Evolutionary conservation across 2,113 vertebrate species (phyloP), one percentile per base, ranked within the genome.

Genomic region (Tychaedon coryphoeus): DNA sequence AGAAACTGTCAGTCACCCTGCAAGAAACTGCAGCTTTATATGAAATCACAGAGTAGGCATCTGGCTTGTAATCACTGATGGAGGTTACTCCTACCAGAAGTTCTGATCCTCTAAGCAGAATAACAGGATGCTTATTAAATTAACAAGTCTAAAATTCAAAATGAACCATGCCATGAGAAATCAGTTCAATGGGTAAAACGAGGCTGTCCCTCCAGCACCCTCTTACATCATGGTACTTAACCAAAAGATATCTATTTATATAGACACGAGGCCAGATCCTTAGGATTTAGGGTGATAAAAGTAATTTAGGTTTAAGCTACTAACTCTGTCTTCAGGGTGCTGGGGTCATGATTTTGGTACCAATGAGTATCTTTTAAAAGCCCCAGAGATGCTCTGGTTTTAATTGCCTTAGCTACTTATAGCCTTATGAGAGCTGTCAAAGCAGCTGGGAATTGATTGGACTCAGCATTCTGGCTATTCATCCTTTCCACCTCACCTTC

Each of bases 401-500:
- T 88, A 95, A 90, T 90, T 90, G 85, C 64, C 74, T 88, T 92
- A 92, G 85, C 81, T 95, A 90, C 93, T 92, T 92, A 83, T 1
- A 88, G 93, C 51, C 78, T 76, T 85, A 69, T 45, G 75, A 85
- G 81, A 91, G 67, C 87, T 95, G 67, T 61, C 81, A 73, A 50
- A 94, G 91, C 74, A 88, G 85, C 74, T 93, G 78, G 81, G 89
- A 72, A 90, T 82, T 76, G 78, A 66, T 4, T 58, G 34, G 85
- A 79, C 51, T 94, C 67, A 86, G 88, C 71, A 73, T 70, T 92
- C 74, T 90, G 87, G 47, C 73, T 91, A 28, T 36, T 92, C 65
- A 66, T 73, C 76, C 76, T 67, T 91, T 83, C 84, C 72, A 73
- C 74, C 43, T 48, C 4, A 3, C 79, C 62, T 31, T 83, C 54